Evolutionary conservation across 2,113 vertebrate genomes (phyloP), one percentile per base, ranked within the genome.

Genomic region (Cyprinodon variegatus): DNA sequence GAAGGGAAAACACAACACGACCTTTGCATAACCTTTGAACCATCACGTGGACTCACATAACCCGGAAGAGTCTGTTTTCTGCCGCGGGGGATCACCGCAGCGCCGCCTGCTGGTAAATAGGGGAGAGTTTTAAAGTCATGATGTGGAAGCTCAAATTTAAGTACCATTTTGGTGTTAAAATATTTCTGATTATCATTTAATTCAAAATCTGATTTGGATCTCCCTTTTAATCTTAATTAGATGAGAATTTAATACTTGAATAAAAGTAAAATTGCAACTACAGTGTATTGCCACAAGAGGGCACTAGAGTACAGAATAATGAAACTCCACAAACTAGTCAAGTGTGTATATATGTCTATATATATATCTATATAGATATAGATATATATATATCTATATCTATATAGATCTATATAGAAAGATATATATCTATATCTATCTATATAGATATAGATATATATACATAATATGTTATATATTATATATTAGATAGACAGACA

Each of bases 1-100:
- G 62, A 22, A 60, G n/a, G n/a, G 59, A 73, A 85, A 76, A 1
- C 84, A 89, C 71, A 92, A 92, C 93, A 93, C 86, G 75, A 92
- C 85, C 84, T 76, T 29, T 4, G 60, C 57, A 3, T 74, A 67
- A 45, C 69, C 91, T 86, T 17, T 90, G 85, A 93, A 83, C 93
- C 87, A 45, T 86, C 63, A 88, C 88, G 37, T 10, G 48, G 41
- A 17, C 82, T 41, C 88, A 83, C 61, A 70, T 40, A 69, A 78
- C 65, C 78, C 78, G 83, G 83, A 83, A 86, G 37, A 41, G 48
- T 6, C 11, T 13, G 4, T 3, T 12, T 37, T 20, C 67, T 5
- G 38, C 15, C 3, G 11, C 40, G 20, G 0, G 50, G 11, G 12
- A n/a, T 15, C 0, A 1, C 0, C 29, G 74, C 83, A 87, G 91